phyloP scores from a whole-genome alignment of 2,113 vertebrate genomes.

The Callipepla squamata region DNA sequence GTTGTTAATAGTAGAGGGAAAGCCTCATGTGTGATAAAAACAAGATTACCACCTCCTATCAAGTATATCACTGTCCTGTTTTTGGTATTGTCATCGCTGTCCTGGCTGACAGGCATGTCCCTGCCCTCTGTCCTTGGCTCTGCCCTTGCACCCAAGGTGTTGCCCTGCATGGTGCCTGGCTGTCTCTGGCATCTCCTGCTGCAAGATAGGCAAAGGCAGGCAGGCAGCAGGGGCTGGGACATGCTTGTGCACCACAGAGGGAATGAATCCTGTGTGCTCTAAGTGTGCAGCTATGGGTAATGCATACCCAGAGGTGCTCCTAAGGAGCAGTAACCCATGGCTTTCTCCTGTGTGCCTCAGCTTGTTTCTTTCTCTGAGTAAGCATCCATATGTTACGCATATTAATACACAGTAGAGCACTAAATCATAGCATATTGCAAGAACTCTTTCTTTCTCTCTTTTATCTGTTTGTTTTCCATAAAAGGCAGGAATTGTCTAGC shows the following conservation, averaged over 20 bases:
- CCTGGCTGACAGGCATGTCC: not conserved
- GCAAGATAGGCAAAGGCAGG: not conserved
- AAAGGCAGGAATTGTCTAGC: not conserved
- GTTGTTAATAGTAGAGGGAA: not conserved
- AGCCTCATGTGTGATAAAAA: not conserved
- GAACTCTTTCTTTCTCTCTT: not conserved
- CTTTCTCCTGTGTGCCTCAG: not conserved
- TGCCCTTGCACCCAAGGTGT: not conserved
- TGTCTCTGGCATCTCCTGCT: not conserved
- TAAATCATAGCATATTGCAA: not conserved
- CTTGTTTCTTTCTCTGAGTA: not conserved
- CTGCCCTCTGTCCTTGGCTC: constrained; percentile 34
- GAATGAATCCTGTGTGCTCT: not conserved
- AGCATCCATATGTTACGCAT: not conserved
- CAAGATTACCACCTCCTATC: not conserved
- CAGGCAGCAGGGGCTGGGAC: not conserved
- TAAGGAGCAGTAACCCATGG: not conserved
- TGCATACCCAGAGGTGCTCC: no score
- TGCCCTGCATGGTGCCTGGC: not conserved
- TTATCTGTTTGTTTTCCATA: not conserved
- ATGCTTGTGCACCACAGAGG: not conserved
- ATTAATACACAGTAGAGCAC: not conserved
- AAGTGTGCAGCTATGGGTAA: not conserved
- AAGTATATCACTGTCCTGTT: not conserved
- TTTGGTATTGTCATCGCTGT: not conserved